Conservation (phyloP, 2,888 invertebrate genomes). For the Apotomis betuletana region DNA sequence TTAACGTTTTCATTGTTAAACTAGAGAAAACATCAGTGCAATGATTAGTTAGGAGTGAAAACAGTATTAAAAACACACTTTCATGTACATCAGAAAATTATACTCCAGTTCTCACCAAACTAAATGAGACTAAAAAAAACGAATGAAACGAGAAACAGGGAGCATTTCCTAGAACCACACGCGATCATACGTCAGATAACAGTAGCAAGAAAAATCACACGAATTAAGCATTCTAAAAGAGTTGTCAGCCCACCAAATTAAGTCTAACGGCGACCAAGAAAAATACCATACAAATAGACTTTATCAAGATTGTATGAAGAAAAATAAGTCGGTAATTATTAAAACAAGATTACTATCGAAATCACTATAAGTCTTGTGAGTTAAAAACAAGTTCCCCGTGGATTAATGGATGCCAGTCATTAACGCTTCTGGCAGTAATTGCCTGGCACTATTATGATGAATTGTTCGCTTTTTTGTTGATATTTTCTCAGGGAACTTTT, state of each 20-base stretch:
- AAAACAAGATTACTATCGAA: slow-evolving; percentile 82
- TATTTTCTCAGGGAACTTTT: slow-evolving; percentile 71
- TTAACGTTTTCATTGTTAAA: background rate
- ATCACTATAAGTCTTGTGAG: slow-evolving; percentile 75
- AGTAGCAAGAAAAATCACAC: slow-evolving; percentile 70
- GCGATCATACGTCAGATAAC: slow-evolving; percentile 63
- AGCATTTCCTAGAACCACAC: slow-evolving; percentile 56
- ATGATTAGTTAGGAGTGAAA: background rate
- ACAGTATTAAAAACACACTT: background rate
- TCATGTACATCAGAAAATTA: background rate
- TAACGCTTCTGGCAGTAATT: slow-evolving; percentile 81
- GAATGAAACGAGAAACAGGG: slow-evolving; percentile 34
- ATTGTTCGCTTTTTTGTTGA: slow-evolving; percentile 76
- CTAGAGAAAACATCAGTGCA: background rate
- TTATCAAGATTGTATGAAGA: slow-evolving; percentile 79
- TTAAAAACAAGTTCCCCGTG: slow-evolving; percentile 75
- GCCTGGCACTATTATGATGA: slow-evolving; percentile 80
- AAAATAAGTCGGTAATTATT: slow-evolving; percentile 79
- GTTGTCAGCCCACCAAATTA: slow-evolving; percentile 76
- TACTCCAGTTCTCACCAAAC: slow-evolving; percentile 36
- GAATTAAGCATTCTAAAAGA: slow-evolving; percentile 74
- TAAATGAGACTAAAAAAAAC: slow-evolving; percentile 40
- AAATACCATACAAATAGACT: slow-evolving; percentile 77
- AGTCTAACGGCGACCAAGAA: slow-evolving; percentile 66
- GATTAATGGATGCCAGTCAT: slow-evolving; percentile 79